Base-by-base conservation (phyloP, 2,113 vertebrate genomes). In the Herpetotheres cachinnans region DNA sequence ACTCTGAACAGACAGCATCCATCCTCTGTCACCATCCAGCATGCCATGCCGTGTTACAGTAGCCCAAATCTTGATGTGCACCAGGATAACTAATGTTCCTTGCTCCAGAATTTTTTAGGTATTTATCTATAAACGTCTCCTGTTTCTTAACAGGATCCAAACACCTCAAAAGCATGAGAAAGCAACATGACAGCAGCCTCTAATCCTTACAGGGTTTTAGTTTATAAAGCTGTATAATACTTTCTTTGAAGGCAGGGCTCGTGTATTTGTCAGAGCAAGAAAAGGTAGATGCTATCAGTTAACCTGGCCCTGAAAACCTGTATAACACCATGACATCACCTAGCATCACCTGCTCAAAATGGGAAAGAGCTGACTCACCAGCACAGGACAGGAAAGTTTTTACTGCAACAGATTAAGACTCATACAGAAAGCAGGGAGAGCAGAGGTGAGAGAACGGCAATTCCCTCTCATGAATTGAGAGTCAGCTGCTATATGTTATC, bases 181-280 rank as follows among this genome's bases (percentile, higher is more conserved):
- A 84, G 26, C 46, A 69, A 47, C 13, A 26, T 16, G 56, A 67
- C 49, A 79, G 66, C 19, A 85, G 55, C 71, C 66, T 90, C 66
- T 50, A n/a, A 77, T 32, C 46, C 62, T 77, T 55, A 32, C 63
- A 89, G 46, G 10, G 4, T 17, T 92, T 90, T 80, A 36, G 82
- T 83, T 92, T 27, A 50, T 77, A 73, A 93, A 88, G 74, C 44
- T 54, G 25, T 69, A 54, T 24, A 59, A 70, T 19, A 50, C 24
- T 90, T 91, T 66, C 70, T 94, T 89, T 93, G 85, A 90, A 96
- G 95, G 46, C 32, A 92, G 50, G 74, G 78, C 62, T 76, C 70
- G 29, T 62, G 19, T 29, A 49, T 95, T 82, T 95, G 95, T 71
- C 77, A 81, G 73, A 95, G 77, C 89, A 93, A 92, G 84, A 88